Evolutionary conservation across 2,888 invertebrate genomes (phyloP), one percentile per base, ranked within the genome.

Genomic region (Eilema caniola): DNA sequence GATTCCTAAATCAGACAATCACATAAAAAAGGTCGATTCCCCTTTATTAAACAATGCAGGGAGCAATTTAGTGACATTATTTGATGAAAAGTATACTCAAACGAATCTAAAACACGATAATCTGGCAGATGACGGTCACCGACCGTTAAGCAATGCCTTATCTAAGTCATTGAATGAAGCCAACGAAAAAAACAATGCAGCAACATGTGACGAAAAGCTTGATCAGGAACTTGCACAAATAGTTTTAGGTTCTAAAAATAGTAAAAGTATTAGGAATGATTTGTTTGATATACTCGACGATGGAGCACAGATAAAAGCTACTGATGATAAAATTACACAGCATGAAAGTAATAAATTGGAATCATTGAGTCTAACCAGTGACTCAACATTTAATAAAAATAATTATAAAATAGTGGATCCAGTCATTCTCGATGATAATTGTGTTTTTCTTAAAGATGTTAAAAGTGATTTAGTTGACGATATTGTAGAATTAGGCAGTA

Each of bases 401-500:
- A 10, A 68, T 11, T 24, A 33, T 8, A 33, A 33, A 11, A 56
- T 33, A 20, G 56, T 41, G 16, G 11, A 41, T 47, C 59, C 59
- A 41, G 25, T 24, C 2, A 16, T 41, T 28, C 20, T 66, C 12
- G 33, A 41, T 31, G 31, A 68, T 25, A 63, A 23, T 12, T 57
- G 24, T 63, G 23, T n/a, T 20, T 47, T 66, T 10, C 16, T 70
- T 16, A 31, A 70, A 25, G 65, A 65, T n/a, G 24, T 33, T 31
- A 23, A 28, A 56, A 71, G 47, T 62, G 65, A 69, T 47, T 28
- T 71, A 28, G 64, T 71, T 16, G 66, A 77, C 66, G 71, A 71
- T 62, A 66, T 74, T 20, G 62, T 73, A 60, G 72, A 75, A 23
- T 61, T 76, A 65, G 23, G 7, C 24, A 70, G 60, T 59, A 66